phyloP scores from a whole-genome alignment of 2,113 vertebrate genomes.

The Aspidoscelis tigris region DNA sequence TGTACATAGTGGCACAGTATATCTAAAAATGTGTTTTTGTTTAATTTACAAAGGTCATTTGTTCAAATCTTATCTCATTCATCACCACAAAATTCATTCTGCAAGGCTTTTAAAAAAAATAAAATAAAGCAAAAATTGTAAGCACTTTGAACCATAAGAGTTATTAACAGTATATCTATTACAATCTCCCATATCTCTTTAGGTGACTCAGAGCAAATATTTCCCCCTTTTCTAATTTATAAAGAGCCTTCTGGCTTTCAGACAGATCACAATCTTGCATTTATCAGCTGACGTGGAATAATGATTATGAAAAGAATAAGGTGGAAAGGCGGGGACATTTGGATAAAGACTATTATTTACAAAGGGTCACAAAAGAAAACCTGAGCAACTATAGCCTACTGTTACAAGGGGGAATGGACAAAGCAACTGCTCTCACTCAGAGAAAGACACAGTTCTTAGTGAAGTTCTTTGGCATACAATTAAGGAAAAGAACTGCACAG shows the following conservation, averaged over 20 bases:
- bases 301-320: neutral
- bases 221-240: fast-evolving
- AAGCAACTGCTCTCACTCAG: neutral
- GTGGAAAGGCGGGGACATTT: neutral
- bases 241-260: neutral
- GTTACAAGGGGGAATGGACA: neutral
- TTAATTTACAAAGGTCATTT: neutral
- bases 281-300: conserved; percentile 7
- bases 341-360: neutral
- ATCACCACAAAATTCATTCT: neutral
- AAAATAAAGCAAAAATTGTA: neutral
- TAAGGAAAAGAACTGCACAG: conserved; percentile 18
- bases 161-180: conserved; percentile 12
- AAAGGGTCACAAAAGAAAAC: neutral
- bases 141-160: neutral
- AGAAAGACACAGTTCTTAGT: neutral
- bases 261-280: neutral
- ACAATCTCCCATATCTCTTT: neutral
- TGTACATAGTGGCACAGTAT: no score
- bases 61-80: neutral
- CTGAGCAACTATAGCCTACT: neutral
- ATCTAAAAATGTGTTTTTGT: no score
- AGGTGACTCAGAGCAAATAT: neutral
- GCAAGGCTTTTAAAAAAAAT: conserved; percentile 3
- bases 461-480: conserved; percentile 3